Evolutionary conservation across 2,797 vertebrate genomes (phyloP), one percentile per base, ranked within the genome.

Genomic region (Sebastes steindachneri): DNA sequence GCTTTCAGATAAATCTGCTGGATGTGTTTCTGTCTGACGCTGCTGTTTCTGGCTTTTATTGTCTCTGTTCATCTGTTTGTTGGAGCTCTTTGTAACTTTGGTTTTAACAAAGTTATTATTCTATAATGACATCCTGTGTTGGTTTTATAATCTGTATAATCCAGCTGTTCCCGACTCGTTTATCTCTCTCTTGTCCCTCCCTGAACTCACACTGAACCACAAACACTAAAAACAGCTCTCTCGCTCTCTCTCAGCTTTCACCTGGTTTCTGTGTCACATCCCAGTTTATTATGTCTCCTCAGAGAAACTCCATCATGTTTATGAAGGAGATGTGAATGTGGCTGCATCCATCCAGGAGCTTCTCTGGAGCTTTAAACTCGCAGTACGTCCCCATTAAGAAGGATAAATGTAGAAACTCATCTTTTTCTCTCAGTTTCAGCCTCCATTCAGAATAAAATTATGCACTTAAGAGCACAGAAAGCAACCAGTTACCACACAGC

Each of bases 91-190:
- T 74, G 51, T 37, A 69, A 78, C 62, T 80, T 75, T 76, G 59
- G 54, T 63, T 79, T 83, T 64, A 35, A 63, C 41, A 25, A 75
- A 80, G 69, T 65, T 73, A 17, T 81, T 75, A 62, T 78, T 85
- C n/a, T 58, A 15, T 68, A 66, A 86, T 85, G 75, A 79, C 14
- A 9, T 60, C 59, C 78, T 71, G 60, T 82, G 73, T 75, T 75
- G 77, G 68, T 35, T 73, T 77, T 84, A 80, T 88, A 86, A 88
- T 90, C 86, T 88, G 63, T 65, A 21, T 81, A 88, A 87, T 90
- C 87, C 85, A 75, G 67, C 68, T 83, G 79, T 69, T 77, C 75
- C 77, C 33, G 7, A 74, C 77, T 80, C 1, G 26, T 72, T 83
- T 35, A 48, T 81, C 77, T 81, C 53, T 23, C 73, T 71, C 79